phyloP scores from a whole-genome alignment of 1,140 invertebrate species.

The Chrysoperla carnea region DNA sequence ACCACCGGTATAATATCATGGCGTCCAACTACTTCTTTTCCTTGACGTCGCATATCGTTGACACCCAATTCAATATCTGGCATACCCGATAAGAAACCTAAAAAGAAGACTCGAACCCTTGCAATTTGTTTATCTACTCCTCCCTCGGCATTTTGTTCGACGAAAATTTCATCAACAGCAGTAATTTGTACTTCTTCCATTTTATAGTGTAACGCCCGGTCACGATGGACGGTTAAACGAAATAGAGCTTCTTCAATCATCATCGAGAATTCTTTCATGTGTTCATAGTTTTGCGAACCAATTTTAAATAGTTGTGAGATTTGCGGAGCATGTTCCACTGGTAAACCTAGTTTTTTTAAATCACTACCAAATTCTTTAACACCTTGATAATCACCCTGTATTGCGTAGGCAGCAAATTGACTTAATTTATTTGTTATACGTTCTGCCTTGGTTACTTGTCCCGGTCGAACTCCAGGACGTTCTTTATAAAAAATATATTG shows the following conservation, averaged over 20 bases:
- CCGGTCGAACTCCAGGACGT: constrained; percentile 85
- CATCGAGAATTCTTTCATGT: constrained; percentile 79
- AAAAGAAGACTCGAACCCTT: constrained; percentile 84
- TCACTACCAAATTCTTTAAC: constrained; percentile 86
- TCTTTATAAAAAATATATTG: constrained; percentile 99
- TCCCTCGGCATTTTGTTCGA: constrained; percentile 78
- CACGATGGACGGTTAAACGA: constrained; percentile 61
- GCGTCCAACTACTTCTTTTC: constrained; percentile 94
- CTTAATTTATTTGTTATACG: constrained; percentile 78
- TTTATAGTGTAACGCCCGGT: constrained; percentile 84
- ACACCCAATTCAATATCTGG: constrained; percentile 92
- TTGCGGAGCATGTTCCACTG: constrained; percentile 93
- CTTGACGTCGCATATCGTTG: constrained; percentile 91
- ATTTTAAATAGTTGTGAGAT: constrained; percentile 94
- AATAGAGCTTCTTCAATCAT: constrained; percentile 84
- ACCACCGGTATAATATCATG: constrained; percentile 99
- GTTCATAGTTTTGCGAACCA: constrained; percentile 74
- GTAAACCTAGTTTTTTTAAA: constrained; percentile 81
- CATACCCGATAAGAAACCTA: constrained; percentile 85
- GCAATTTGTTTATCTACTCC: constrained; percentile 83
- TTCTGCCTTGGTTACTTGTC: constrained; percentile 88
- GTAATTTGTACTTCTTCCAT: constrained; percentile 96
- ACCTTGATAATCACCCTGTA: constrained; percentile 80
- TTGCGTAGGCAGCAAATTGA: constrained; percentile 87
- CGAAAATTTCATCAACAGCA: constrained; percentile 90